Conservation (phyloP, 2,113 vertebrate species). For the Pleuronectes platessa region DNA sequence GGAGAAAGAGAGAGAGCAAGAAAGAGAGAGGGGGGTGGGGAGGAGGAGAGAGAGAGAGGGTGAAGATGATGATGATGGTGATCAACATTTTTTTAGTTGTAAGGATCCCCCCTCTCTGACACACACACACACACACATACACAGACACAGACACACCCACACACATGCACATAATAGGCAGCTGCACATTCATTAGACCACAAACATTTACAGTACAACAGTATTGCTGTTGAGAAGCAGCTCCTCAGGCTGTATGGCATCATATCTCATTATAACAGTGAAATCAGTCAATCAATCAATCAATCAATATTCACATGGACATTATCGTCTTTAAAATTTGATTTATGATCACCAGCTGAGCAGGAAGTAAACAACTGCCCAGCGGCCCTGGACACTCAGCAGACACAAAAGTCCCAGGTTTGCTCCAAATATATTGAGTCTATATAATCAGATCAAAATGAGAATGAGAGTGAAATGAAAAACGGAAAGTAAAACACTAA, state of each 20-base stretch:
- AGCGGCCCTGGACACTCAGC: neutral
- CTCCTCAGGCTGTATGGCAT: constrained; percentile 12
- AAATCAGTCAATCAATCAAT: too few species aligned
- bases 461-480: too few species aligned
- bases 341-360: neutral
- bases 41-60: neutral
- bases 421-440: too few species aligned
- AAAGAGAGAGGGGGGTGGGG: neutral
- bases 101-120: constrained; percentile 19
- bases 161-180: neutral
- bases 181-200: constrained; percentile 38
- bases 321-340: too few species aligned
- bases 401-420: too few species aligned
- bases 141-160: neutral
- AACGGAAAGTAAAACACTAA: too few species aligned
- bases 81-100: constrained; percentile 14
- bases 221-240: neutral
- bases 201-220: constrained; percentile 27
- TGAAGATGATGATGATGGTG: constrained; percentile 8
- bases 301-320: neutral
- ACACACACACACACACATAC: too few species aligned
- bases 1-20: neutral
- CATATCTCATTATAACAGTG: constrained; percentile 27
- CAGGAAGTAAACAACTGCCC: neutral
- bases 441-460: too few species aligned